Base-by-base conservation (phyloP, 1,140 invertebrate genomes). In the Pseudomyrmex concolor region DNA sequence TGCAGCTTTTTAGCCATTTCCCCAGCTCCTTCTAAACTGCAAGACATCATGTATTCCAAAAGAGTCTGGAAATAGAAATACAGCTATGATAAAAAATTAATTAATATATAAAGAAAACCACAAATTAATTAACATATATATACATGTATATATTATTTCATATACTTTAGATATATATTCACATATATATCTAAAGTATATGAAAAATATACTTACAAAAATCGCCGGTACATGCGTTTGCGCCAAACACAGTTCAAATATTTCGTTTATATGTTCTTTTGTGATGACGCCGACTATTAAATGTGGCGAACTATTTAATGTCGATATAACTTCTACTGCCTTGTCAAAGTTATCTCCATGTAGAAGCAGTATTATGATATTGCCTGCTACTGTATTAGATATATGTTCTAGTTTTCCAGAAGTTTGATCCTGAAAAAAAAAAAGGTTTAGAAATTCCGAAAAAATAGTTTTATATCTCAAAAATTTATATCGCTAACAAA, bases 201-300 rank as follows among this genome's bases (percentile, higher is more conserved):
- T 5, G 34, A 62, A 17, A 13, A 43, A 60, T 73, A 22, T 73
- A 55, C 86, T 89, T 82, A 94, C 93, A 13, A 94, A 25, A 73
- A 87, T 89, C 48, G 67, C 64, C 19, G 57, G 9, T 1, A 25
- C n/a, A 45, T 90, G 73, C 19, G 83, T 51, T 51, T 83, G 43
- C 8, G 15, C n/a, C 48, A 94, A 63, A 51, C 84, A 93, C 9
- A 43, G 25, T 0, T 89, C 54, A 9, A 92, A 88, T 17, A 94
- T 72, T 57, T 90, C 64, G 7, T 83, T 17, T 5, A 92, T 10
- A 70, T 71, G 57, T 3, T 82, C 7, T 0, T 2, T 2, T 0
- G 70, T n/a, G 17, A 91, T 86, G 9, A 22, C 45, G 17, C 88
- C 87, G 25, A 74, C 66, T 3, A 91, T 77, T 1, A 17, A 17